Conservation (phyloP, 1,140 invertebrate genomes). For the Pentalonia nigronervosa region DNA sequence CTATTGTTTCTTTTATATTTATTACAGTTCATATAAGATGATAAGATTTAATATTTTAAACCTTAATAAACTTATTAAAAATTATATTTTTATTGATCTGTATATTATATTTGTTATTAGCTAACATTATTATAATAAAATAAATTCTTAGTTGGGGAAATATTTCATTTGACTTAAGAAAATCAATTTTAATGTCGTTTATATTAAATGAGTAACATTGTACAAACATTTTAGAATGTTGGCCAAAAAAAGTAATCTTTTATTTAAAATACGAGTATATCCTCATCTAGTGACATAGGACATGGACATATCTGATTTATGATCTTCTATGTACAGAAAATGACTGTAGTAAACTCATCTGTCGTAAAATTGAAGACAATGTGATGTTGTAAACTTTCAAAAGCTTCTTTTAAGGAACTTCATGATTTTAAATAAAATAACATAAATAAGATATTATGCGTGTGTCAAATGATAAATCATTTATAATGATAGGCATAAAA, state of each 20-base stretch:
- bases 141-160: neutral
- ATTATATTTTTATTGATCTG: neutral
- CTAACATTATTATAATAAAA: neutral
- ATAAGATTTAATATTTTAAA: neutral
- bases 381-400: neutral
- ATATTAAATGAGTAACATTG: neutral
- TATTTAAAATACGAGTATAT: conserved; percentile 3
- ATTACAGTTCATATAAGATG: too few species aligned
- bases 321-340: neutral
- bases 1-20: neutral
- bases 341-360: neutral
- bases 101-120: neutral
- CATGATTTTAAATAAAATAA: neutral
- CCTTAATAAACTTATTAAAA: neutral
- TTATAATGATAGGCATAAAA: neutral
- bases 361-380: neutral
- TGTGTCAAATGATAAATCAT: neutral
- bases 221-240: neutral
- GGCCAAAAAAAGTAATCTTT: neutral
- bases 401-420: neutral
- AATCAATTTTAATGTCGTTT: neutral
- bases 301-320: conserved; percentile 37
- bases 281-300: neutral
- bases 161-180: neutral
- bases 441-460: neutral